Conservation (phyloP, 2,888 invertebrate genomes). For the Cheiracanthium punctorium region DNA sequence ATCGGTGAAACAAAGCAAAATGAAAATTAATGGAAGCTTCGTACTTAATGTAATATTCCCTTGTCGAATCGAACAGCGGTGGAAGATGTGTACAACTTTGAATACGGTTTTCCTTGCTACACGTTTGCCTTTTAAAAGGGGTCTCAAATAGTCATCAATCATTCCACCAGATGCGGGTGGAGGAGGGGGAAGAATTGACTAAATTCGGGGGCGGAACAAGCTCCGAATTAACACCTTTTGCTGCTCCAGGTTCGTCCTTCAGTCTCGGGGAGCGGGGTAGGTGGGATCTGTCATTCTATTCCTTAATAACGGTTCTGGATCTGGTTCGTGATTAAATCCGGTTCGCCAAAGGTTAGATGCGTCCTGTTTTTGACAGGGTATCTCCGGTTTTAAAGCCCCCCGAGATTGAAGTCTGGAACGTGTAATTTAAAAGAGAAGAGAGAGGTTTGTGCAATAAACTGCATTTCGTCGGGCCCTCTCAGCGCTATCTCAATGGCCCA, state of each 20-base stretch:
- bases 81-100: conserved; percentile 47
- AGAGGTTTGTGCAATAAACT: conserved; percentile 2
- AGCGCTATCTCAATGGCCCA: neutral
- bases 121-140: conserved; percentile 68
- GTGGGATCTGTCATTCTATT: conserved; percentile 66
- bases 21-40: conserved; percentile 67
- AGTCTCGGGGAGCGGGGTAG: neutral
- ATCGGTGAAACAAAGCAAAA: conserved; percentile 65
- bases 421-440: conserved; percentile 54
- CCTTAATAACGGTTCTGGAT: conserved; percentile 67
- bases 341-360: conserved; percentile 60
- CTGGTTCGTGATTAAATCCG: conserved; percentile 66
- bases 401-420: conserved; percentile 45
- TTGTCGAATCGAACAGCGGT: conserved; percentile 45
- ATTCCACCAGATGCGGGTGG: conserved; percentile 30
- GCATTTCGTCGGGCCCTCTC: neutral
- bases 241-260: conserved; percentile 32
- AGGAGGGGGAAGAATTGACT: conserved; percentile 41
- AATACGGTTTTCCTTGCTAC: conserved; percentile 47
- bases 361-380: conserved; percentile 63
- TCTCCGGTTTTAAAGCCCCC: conserved; percentile 53
- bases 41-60: conserved; percentile 59
- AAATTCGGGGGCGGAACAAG: conserved; percentile 30
- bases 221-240: conserved; percentile 67
- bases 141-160: conserved; percentile 68